phyloP scores from a whole-genome alignment of 2,797 vertebrate species.

The Semaprochilodus insignis region DNA sequence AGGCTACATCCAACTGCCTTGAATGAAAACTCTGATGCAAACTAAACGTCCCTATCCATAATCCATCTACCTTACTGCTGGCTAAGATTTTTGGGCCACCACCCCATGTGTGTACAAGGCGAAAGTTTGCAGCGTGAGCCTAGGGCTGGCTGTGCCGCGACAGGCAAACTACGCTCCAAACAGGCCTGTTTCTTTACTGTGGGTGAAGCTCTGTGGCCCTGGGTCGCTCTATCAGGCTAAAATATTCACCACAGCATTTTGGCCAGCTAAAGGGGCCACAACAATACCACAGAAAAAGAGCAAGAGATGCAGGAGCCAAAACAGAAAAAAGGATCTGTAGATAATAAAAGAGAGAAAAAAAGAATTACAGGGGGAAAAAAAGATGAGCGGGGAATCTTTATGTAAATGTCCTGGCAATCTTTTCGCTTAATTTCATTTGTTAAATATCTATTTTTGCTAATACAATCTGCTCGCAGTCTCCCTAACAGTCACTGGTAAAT shows the following conservation, averaged over 20 bases:
- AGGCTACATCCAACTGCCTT: constrained; percentile 1
- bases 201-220: background rate
- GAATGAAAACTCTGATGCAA: constrained; percentile 16
- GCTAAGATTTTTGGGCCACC: constrained; percentile 13
- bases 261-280: background rate
- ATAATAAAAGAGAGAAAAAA: background rate
- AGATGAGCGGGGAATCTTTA: constrained; percentile 4
- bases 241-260: background rate
- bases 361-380: background rate
- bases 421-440: constrained; percentile 17
- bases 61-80: constrained; percentile 17
- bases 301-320: background rate
- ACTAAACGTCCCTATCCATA: constrained; percentile 1
- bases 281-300: background rate
- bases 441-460: background rate
- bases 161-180: constrained; percentile 5
- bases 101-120: background rate
- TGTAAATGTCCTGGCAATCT: constrained; percentile 21
- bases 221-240: background rate
- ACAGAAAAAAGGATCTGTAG: background rate
- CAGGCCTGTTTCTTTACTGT: background rate
- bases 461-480: background rate
- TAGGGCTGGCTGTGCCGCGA: constrained; percentile 4
- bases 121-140: background rate
- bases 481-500: background rate